Conservation (phyloP, 2,797 vertebrate genomes). For the Siniperca obscura region DNA sequence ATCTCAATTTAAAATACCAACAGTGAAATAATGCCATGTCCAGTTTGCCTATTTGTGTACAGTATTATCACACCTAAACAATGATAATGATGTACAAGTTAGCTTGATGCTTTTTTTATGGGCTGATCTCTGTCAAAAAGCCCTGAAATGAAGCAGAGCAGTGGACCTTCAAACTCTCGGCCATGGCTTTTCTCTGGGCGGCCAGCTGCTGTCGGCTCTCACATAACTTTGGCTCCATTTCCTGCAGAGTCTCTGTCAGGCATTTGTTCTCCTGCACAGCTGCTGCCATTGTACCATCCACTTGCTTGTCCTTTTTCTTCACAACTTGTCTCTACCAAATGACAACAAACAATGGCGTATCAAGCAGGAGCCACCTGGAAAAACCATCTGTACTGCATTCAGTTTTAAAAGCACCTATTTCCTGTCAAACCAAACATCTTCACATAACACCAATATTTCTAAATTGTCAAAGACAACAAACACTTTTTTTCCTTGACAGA, state of each 20-base stretch:
- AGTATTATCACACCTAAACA: background rate
- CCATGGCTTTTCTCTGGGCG: background rate
- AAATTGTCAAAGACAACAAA: background rate
- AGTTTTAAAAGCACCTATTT: background rate
- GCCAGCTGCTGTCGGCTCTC: background rate
- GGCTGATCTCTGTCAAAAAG: background rate
- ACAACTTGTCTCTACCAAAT: background rate
- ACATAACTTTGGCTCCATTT: background rate
- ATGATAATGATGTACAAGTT: background rate
- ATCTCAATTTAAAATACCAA: background rate
- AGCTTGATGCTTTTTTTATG: background rate
- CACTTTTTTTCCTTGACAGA: background rate
- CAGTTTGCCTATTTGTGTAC: background rate
- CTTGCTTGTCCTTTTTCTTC: accelerated
- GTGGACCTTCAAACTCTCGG: conserved; percentile 1
- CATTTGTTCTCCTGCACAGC: background rate
- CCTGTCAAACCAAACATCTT: background rate
- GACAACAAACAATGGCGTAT: background rate
- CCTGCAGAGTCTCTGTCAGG: background rate
- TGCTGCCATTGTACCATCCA: background rate
- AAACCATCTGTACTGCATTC: background rate
- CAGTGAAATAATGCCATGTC: background rate
- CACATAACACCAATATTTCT: background rate
- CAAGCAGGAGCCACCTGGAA: background rate
- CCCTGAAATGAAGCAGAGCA: background rate